These are phyloP conservation scores for Philotrypesis tridentata DNA, from an alignment of 1,140 invertebrate species.

Conservation along the genomic window DNA sequence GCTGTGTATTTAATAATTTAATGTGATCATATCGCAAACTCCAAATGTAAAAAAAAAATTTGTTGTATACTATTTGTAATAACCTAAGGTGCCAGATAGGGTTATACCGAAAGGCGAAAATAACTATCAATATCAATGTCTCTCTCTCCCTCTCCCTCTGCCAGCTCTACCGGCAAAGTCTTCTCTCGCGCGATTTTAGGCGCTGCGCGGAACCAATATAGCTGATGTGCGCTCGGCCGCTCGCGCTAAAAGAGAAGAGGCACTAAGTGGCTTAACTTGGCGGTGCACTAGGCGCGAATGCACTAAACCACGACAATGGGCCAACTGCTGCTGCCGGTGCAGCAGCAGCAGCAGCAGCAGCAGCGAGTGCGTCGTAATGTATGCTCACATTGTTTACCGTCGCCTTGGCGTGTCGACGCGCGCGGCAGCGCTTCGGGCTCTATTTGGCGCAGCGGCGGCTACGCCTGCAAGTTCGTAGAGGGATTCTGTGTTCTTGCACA, in stretches of 20 bases:
- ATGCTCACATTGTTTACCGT: conserved; percentile 63
- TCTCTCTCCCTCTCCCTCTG: no score
- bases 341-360: neutral
- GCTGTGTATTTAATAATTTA: no score
- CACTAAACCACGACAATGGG: conserved; percentile 55
- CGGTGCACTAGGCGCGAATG: conserved; percentile 35
- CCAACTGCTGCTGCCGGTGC: conserved; percentile 50
- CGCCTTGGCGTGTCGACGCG: conserved; percentile 58
- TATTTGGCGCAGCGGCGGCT: conserved; percentile 18
- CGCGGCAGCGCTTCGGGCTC: conserved; percentile 40
- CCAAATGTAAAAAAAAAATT: no score
- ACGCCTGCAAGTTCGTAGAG: conserved; percentile 17
- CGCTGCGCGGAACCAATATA: conserved; percentile 9
- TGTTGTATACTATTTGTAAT: no score
- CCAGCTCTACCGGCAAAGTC: no score
- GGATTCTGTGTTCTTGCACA: conserved; percentile 2
- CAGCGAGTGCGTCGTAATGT: conserved; percentile 52
- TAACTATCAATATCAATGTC: no score
- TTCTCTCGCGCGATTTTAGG: neutral
- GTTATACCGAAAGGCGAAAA: no score
- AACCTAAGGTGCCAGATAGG: no score
- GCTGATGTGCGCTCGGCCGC: neutral
- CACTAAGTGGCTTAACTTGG: conserved; percentile 27
- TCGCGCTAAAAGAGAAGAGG: conserved; percentile 38
- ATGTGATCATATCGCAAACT: no score